Percentiles rank a stretch among this genome's conserved stretches.
Evolutionary conservation across 1,140 invertebrate species (phyloP).

Genomic region (Ostrea edulis): DNA sequence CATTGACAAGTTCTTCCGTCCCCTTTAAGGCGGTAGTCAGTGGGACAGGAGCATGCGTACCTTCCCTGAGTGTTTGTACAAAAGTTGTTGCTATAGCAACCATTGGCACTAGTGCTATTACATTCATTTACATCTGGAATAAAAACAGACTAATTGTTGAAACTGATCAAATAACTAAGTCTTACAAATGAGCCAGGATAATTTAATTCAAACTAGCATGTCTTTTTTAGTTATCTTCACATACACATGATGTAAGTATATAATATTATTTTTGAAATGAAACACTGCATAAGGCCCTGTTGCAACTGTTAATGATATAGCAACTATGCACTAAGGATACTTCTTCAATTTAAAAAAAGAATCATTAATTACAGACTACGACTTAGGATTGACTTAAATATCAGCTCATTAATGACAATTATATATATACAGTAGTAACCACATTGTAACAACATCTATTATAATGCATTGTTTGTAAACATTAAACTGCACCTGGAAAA

Average conservation of each 20-base stretch:
- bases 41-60: constrained; percentile 81
- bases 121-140: constrained; percentile 82
- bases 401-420: too few species aligned
- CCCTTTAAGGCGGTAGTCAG: constrained; percentile 81
- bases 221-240: not conserved
- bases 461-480: too few species aligned
- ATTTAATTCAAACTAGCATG: not conserved
- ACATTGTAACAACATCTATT: too few species aligned
- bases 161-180: too few species aligned
- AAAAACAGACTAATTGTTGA: not conserved
- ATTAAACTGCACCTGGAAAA: too few species aligned
- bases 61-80: constrained; percentile 82
- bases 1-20: constrained; percentile 79
- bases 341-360: too few species aligned
- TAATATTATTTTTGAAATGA: not conserved
- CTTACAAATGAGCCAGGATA: not conserved
- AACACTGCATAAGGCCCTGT: not conserved
- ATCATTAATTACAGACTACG: too few species aligned
- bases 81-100: constrained; percentile 32
- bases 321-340: too few species aligned
- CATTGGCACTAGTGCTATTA: constrained; percentile 39
- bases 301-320: not conserved
- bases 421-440: too few species aligned
- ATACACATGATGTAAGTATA: too few species aligned
- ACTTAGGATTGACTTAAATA: too few species aligned